Conservation (phyloP, 2,888 invertebrate genomes). For the Andricus curvator region DNA sequence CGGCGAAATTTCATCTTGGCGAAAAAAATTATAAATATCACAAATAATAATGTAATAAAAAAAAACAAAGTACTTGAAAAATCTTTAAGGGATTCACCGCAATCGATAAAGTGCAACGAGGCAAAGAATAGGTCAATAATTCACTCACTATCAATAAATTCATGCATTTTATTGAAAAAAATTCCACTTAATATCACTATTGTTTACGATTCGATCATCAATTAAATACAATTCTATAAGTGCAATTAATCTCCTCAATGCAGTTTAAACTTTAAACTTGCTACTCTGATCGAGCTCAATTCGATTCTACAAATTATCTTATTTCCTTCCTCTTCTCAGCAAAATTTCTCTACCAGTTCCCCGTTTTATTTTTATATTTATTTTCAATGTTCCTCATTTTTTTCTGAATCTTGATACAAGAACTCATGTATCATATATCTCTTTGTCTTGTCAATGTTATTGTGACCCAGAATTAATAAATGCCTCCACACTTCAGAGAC, state of each 20-base stretch:
- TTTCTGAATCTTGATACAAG: not conserved
- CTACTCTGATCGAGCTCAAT: constrained; percentile 24
- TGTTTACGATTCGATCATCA: constrained; percentile 12
- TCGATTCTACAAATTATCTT: constrained; percentile 6
- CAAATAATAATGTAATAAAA: not conserved
- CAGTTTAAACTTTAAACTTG: constrained; percentile 27
- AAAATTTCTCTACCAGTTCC: not conserved
- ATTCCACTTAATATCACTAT: constrained; percentile 7
- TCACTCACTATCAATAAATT: constrained; percentile 25
- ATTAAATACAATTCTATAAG: not conserved
- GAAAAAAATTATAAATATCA: no score
- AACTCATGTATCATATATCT: not conserved
- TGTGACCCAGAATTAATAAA: constrained; percentile 24
- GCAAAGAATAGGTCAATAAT: constrained; percentile 27
- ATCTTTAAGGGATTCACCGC: not conserved
- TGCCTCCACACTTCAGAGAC: not conserved
- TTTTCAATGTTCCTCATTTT: not conserved
- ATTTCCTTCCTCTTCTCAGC: not conserved
- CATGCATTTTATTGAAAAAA: not conserved
- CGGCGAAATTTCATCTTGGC: no score
- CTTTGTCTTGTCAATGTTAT: constrained; percentile 29
- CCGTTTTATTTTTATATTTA: not conserved
- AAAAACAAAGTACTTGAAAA: not conserved
- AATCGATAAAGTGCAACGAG: not conserved
- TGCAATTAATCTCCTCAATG: constrained; percentile 14